Base-by-base conservation (phyloP, 2,888 invertebrate genomes). In the Phortica magna region DNA sequence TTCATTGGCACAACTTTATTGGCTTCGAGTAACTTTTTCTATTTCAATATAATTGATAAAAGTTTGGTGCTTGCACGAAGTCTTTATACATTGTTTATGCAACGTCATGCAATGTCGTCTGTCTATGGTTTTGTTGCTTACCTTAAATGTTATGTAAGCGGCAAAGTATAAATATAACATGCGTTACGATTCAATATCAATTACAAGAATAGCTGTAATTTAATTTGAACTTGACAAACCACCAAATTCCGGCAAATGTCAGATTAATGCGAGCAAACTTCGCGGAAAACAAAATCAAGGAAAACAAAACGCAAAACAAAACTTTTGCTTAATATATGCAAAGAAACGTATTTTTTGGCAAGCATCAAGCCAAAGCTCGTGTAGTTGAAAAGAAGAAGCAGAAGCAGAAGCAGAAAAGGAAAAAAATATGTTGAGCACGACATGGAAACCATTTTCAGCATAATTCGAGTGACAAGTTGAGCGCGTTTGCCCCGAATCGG, bases 381-480 rank as follows among this genome's bases (percentile, higher is more conserved):
- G 14, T 7, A 31, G 39, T 39, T 65, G 1, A 9, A 65, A 39
- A 12, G 19, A 10, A 31, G 19, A 5, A 39, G 19, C 0, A 39
- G n/a, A 65, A 65, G 19, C 22, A 17, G 19, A 5, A 65, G 39
- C 10, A 39, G 9, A 31, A 9, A 39, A 65, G 65, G 10, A 65
- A 41, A 41, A 12, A 41, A 65, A 31, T 7, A 39, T 65, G 31
- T 65, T 7, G 14, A 65, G 65, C 65, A 39, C 41, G 65, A 65
- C 65, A 65, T 39, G 65, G 39, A 65, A 65, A 65, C 39, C 65
- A 39, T 65, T 65, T 41, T 65, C 41, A 65, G 39, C 12, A 65
- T 65, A 65, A 65, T 65, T 65, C 65, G 39, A 65, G 65, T 59
- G 59, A 17, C 59, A 59, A 59, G 59, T 19, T 65, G 41, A 41